Evolutionary conservation across 2,113 vertebrate species (phyloP).

Genomic region (Fulmarus glacialis): DNA sequence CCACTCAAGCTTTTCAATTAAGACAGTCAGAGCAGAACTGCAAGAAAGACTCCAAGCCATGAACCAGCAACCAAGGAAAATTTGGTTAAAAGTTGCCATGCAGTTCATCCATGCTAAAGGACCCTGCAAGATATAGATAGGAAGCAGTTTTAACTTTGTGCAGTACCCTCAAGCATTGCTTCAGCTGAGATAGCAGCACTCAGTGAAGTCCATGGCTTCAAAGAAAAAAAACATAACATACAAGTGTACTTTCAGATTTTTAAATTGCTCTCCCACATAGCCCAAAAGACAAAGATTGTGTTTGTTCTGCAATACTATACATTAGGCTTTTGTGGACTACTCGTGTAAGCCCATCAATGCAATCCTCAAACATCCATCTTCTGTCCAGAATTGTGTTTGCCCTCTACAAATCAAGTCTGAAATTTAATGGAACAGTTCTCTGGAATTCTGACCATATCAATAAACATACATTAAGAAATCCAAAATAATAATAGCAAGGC

Average conservation of each 20-base stretch:
- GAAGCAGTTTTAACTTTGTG: background rate
- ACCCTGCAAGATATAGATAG: background rate
- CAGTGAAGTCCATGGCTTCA: background rate
- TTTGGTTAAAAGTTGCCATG: background rate
- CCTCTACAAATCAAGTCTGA: background rate
- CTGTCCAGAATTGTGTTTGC: background rate
- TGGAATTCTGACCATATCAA: background rate
- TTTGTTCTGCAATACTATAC: background rate
- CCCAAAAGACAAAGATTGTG: background rate
- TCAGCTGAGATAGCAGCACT: background rate
- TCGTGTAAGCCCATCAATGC: background rate
- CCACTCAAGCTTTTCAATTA: background rate
- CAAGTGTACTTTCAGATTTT: background rate
- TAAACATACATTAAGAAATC: background rate
- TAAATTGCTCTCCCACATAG: background rate
- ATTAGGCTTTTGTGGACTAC: background rate
- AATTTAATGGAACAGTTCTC: background rate
- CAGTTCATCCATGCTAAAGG: background rate
- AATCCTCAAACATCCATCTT: background rate
- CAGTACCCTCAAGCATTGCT: background rate
- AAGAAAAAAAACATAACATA: background rate
- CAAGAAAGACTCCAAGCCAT: background rate
- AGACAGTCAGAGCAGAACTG: background rate
- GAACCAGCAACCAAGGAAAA: background rate
- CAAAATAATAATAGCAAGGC: background rate